Evolutionary conservation across 2,888 invertebrate genomes (phyloP).

Genomic region (Morinoia aosen): DNA sequence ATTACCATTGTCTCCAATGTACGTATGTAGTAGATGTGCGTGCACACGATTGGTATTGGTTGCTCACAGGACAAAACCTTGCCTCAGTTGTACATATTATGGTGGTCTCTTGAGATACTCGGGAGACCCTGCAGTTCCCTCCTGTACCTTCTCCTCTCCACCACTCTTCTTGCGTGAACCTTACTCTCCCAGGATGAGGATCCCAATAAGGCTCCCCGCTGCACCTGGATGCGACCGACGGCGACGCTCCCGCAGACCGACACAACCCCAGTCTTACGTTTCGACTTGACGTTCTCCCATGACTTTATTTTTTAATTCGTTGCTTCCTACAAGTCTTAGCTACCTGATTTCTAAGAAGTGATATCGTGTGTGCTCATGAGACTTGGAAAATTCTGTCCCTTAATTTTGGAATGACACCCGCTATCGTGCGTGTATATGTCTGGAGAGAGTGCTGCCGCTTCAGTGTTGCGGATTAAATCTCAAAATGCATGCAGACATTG

Average conservation of each 20-base stretch:
- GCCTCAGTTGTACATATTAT: slow-evolving; percentile 35
- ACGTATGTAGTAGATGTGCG: not conserved
- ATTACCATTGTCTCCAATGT: slow-evolving; percentile 1
- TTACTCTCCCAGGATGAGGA: slow-evolving; percentile 17
- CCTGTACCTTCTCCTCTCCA: slow-evolving; percentile 24
- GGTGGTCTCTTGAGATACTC: not conserved
- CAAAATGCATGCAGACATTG: slow-evolving; percentile 55
- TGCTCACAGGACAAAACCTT: slow-evolving; percentile 30
- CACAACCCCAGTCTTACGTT: not conserved
- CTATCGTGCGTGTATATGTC: slow-evolving; percentile 45
- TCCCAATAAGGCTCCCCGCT: slow-evolving; percentile 17
- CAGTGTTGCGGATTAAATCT: slow-evolving; percentile 48
- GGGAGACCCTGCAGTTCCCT: slow-evolving; percentile 10
- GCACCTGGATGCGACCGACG: slow-evolving; percentile 1
- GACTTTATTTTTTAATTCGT: slow-evolving; percentile 30
- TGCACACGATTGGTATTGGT: slow-evolving; percentile 16
- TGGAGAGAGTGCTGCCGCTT: slow-evolving; percentile 24
- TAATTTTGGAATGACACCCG: slow-evolving; percentile 45
- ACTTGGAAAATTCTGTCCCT: slow-evolving; percentile 35
- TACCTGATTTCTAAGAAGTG: slow-evolving; percentile 34
- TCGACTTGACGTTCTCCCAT: slow-evolving; percentile 22
- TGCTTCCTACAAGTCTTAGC: slow-evolving; percentile 47
- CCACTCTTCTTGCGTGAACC: slow-evolving; percentile 27
- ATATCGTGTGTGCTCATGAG: slow-evolving; percentile 30
- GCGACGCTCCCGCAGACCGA: slow-evolving; percentile 13